A percentile compares a stretch with the other conserved stretches of the same genome.
phyloP scores from a whole-genome alignment of 2,888 invertebrate species.

The Glaucopsyche alexis region DNA sequence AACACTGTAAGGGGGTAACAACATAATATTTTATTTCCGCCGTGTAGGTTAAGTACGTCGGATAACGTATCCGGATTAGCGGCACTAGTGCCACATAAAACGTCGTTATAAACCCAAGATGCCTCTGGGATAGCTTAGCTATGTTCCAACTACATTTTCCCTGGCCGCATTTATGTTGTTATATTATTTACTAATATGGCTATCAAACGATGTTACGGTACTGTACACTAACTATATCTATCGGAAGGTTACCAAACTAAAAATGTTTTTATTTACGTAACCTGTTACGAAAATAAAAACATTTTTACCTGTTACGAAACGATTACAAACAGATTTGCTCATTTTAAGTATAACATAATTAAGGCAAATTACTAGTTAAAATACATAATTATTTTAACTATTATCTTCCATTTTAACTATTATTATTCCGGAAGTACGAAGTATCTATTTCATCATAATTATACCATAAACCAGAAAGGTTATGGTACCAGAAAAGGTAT shows the following conservation, averaged over 20 bases:
- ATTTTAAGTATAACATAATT: too few species aligned
- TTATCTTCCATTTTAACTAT: too few species aligned
- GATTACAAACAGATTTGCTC: too few species aligned
- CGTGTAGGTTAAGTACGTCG: background rate
- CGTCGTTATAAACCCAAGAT: slow-evolving; percentile 12
- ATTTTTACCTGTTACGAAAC: too few species aligned
- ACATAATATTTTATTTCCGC: slow-evolving; percentile 8
- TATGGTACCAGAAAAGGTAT: too few species aligned
- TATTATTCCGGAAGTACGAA: background rate
- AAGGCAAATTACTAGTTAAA: too few species aligned
- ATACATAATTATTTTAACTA: too few species aligned
- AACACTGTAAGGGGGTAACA: too few species aligned
- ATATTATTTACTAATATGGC: background rate
- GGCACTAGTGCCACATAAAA: slow-evolving; percentile 10
- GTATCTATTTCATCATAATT: background rate
- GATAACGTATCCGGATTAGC: slow-evolving; percentile 6
- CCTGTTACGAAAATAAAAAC: too few species aligned
- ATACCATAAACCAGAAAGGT: background rate
- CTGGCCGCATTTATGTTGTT: background rate
- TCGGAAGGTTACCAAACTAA: too few species aligned
- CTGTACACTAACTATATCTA: background rate
- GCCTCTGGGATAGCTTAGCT: slow-evolving; percentile 8
- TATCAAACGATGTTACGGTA: background rate
- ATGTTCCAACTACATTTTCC: background rate
- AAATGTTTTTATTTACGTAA: too few species aligned